These are phyloP conservation scores for Columba livia DNA, from an alignment of 2,113 vertebrate species.

Conservation along the genomic window DNA sequence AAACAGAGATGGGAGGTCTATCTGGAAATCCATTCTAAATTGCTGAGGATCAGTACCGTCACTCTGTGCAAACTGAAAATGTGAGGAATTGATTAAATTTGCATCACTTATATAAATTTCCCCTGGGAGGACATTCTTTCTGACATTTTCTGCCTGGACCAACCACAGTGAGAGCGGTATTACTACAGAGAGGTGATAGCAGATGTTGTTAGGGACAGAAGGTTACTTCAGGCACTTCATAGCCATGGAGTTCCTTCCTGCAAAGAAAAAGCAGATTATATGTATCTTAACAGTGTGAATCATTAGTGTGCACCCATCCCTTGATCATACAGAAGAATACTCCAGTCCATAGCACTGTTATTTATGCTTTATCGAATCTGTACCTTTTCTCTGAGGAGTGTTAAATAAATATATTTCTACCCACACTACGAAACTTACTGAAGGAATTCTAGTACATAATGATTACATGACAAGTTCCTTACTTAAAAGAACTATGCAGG, in stretches of 20 bases:
- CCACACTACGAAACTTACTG: neutral
- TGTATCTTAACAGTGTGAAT: neutral
- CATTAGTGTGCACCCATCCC: neutral
- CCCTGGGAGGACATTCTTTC: neutral
- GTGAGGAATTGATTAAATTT: neutral
- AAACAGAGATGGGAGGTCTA: neutral
- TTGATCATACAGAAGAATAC: neutral
- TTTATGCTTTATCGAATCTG: neutral
- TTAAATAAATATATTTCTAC: neutral
- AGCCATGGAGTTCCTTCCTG: neutral
- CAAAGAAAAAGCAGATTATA: neutral
- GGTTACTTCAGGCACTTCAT: neutral
- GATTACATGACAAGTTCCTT: neutral
- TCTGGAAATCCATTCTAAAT: neutral
- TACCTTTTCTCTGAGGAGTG: neutral
- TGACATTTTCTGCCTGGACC: neutral
- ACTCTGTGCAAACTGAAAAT: neutral
- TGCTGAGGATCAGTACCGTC: neutral
- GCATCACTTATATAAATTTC: neutral
- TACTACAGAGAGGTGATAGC: accelerated
- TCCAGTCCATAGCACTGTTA: neutral
- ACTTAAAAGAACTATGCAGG: neutral
- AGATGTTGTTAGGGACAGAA: neutral
- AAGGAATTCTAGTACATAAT: neutral
- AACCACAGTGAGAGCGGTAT: neutral